Conservation (phyloP, 2,888 invertebrate genomes). For the Abrostola triplasia region DNA sequence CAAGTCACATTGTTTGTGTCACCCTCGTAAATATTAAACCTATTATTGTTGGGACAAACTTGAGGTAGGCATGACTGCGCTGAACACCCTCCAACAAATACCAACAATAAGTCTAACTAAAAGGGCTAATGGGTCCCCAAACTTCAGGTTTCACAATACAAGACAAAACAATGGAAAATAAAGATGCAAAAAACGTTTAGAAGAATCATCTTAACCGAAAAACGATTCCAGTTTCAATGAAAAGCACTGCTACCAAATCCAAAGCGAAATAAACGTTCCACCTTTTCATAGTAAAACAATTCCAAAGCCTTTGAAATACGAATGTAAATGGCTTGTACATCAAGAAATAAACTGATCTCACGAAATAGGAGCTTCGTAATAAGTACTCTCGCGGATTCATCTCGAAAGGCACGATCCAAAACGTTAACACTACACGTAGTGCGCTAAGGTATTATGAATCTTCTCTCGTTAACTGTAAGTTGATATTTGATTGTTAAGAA, state of each 20-base stretch:
- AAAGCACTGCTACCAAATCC: slow-evolving; percentile 34
- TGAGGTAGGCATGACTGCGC: slow-evolving; percentile 7
- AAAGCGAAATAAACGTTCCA: slow-evolving; percentile 50
- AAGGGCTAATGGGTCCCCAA: slow-evolving; percentile 40
- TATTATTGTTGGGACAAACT: slow-evolving; percentile 18
- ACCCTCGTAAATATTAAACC: slow-evolving; percentile 36
- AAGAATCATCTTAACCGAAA: slow-evolving; percentile 69
- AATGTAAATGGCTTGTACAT: slow-evolving; percentile 59
- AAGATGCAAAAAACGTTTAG: slow-evolving; percentile 64
- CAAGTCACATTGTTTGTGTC: slow-evolving; percentile 37
- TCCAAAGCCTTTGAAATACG: slow-evolving; percentile 58
- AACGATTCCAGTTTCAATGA: slow-evolving; percentile 66
- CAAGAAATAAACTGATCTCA: slow-evolving; percentile 48
- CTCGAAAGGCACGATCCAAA: slow-evolving; percentile 58
- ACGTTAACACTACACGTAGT: slow-evolving; percentile 60
- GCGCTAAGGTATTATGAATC: slow-evolving; percentile 68
- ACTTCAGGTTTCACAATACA: slow-evolving; percentile 42
- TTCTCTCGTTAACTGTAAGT: slow-evolving; percentile 59
- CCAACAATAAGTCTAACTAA: slow-evolving; percentile 38
- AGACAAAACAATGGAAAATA: slow-evolving; percentile 59
- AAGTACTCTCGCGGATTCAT: slow-evolving; percentile 67
- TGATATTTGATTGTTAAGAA: slow-evolving; percentile 63
- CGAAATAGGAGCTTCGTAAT: slow-evolving; percentile 58
- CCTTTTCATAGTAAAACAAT: slow-evolving; percentile 56
- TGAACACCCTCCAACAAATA: slow-evolving; percentile 34